Percentiles rank a stretch among this genome's conserved stretches.
These are phyloP conservation scores for Porites australiensis DNA, from an alignment of 64 coral and sea anemone genomes.

Conservation along the genomic window DNA sequence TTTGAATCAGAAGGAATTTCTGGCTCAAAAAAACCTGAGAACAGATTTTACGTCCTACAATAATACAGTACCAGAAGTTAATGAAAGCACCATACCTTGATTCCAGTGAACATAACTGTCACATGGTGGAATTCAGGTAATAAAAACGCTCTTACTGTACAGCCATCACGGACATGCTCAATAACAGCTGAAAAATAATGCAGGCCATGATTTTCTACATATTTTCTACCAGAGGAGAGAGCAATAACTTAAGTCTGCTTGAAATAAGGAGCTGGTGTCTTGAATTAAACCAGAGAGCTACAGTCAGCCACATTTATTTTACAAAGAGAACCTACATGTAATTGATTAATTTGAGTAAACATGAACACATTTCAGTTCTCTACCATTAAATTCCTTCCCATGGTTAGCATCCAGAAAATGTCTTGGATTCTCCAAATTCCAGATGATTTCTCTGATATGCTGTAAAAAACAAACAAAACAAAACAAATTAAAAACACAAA, in stretches of 20 bases:
- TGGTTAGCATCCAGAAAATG: conserved; percentile 92
- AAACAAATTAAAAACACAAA: too few species aligned
- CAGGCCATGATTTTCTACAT: too few species aligned
- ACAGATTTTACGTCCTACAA: too few species aligned
- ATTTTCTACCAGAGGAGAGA: too few species aligned
- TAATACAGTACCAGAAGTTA: too few species aligned
- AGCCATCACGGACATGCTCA: conserved; percentile 99
- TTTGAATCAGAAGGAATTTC: too few species aligned
- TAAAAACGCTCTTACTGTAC: conserved; percentile 88
- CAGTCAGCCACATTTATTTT: too few species aligned
- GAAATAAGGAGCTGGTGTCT: too few species aligned
- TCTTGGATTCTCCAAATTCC: conserved; percentile 88
- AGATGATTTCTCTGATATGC: conserved; percentile 90
- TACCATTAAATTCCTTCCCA: conserved; percentile 93
- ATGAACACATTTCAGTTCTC: not conserved
- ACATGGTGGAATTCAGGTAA: conserved; percentile 91
- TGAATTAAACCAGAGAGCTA: too few species aligned
- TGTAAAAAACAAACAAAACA: not conserved
- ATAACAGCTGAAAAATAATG: conserved; percentile 78
- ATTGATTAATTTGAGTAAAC: not conserved
- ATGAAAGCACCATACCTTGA: conserved; percentile 60
- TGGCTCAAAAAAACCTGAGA: too few species aligned
- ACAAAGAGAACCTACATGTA: not conserved
- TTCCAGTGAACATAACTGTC: conserved; percentile 95
- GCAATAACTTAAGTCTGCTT: too few species aligned